A percentile compares a stretch with the other conserved stretches of the same genome.
These are phyloP conservation scores for Nanorana parkeri DNA, from an alignment of 2,113 vertebrate species.

Conservation along the genomic window DNA sequence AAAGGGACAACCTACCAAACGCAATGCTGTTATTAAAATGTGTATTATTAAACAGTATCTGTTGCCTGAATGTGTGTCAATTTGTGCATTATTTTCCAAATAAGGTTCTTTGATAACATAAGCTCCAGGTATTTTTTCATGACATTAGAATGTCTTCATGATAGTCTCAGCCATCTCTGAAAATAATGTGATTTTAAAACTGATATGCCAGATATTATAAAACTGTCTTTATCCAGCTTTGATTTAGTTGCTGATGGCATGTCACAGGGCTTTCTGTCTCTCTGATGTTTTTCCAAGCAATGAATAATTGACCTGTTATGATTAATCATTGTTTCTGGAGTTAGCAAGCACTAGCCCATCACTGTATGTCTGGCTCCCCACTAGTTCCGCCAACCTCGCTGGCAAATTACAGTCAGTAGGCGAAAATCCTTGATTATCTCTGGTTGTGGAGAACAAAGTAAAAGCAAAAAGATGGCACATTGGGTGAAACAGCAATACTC, in stretches of 20 bases:
- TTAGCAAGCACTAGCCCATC: constrained; percentile 36
- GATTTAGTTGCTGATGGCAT: constrained; percentile 40
- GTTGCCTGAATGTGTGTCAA: constrained; percentile 18
- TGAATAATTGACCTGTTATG: constrained; percentile 46
- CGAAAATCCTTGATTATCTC: constrained; percentile 57
- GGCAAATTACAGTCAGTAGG: constrained; percentile 55
- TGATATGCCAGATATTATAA: constrained; percentile 24
- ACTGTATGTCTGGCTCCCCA: constrained; percentile 34
- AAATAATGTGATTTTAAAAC: constrained; percentile 32
- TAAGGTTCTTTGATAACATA: background rate
- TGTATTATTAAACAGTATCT: background rate
- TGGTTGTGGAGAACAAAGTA: constrained; percentile 53
- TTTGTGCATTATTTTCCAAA: constrained; percentile 8
- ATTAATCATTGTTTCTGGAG: constrained; percentile 51
- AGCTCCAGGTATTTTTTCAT: background rate
- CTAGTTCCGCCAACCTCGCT: constrained; percentile 53
- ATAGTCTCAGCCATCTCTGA: background rate
- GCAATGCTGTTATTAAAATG: no score
- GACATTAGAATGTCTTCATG: constrained; percentile 15
- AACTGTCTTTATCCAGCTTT: constrained; percentile 25
- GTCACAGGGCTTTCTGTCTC: constrained; percentile 27
- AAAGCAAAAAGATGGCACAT: constrained; percentile 25
- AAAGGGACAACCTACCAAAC: no score
- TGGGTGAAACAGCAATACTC: constrained; percentile 39
- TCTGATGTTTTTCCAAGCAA: constrained; percentile 34